These are phyloP conservation scores for Nothoprocta pentlandii DNA, from an alignment of 2,113 vertebrate genomes.

Conservation along the genomic window DNA sequence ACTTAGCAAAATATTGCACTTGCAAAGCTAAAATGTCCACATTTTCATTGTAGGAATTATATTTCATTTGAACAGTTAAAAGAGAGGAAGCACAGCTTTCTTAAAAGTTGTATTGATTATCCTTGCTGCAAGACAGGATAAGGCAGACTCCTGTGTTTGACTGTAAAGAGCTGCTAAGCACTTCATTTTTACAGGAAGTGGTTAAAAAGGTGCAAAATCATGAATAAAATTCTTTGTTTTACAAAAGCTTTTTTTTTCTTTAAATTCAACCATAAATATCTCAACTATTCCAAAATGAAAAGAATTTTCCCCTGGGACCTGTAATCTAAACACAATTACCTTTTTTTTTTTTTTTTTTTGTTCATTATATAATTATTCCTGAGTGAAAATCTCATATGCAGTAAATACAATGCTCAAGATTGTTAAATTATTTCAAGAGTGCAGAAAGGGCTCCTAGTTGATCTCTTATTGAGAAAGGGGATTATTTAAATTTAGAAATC, in stretches of 20 bases:
- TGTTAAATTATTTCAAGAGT: not conserved
- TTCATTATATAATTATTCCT: not conserved
- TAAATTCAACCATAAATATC: not conserved
- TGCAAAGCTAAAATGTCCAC: not conserved
- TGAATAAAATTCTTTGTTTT: accelerated
- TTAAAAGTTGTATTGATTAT: not conserved
- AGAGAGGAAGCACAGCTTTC: conserved; percentile 22
- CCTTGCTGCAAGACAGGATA: not conserved
- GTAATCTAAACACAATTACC: not conserved
- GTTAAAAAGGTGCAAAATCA: not conserved
- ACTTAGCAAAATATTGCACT: accelerated
- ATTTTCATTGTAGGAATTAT: not conserved
- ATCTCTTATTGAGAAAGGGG: not conserved
- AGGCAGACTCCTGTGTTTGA: not conserved
- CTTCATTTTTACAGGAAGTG: not conserved
- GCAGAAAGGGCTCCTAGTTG: not conserved
- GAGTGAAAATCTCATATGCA: not conserved
- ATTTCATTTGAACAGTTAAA: conserved; percentile 5
- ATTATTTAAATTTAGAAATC: not conserved
- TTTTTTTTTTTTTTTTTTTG: not conserved
- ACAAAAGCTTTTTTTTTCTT: too few relatives aligned
- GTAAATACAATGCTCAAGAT: not conserved
- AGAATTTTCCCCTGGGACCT: not conserved
- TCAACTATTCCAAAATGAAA: not conserved
- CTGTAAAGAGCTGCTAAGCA: not conserved